phyloP scores from a whole-genome alignment of 2,797 vertebrate genomes.

The Sparidentex hasta region DNA sequence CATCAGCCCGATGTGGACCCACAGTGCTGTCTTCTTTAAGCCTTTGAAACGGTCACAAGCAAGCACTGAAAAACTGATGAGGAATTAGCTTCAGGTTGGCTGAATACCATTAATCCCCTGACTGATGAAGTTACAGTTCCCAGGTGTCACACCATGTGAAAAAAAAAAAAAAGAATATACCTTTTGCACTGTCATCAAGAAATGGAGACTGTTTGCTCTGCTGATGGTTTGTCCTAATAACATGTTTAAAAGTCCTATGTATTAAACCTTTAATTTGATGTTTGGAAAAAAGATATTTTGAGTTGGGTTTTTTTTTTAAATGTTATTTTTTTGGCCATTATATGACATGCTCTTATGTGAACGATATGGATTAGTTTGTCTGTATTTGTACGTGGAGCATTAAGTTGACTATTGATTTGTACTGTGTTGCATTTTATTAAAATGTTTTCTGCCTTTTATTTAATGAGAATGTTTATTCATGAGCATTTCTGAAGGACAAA shows the following conservation, averaged over 20 bases:
- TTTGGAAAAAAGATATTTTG: constrained; percentile 35
- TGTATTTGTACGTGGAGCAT: constrained; percentile 58
- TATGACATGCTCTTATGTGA: constrained; percentile 36
- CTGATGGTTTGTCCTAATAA: constrained; percentile 13
- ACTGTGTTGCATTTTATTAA: constrained; percentile 75
- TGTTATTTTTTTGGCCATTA: constrained; percentile 45
- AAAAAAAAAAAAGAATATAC: constrained; percentile 1
- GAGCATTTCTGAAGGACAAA: neutral
- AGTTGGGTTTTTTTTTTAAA: constrained; percentile 45
- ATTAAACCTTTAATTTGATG: constrained; percentile 30
- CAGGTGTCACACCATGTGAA: constrained; percentile 20
- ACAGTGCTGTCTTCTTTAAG: neutral
- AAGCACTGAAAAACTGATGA: neutral
- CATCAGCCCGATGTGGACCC: neutral
- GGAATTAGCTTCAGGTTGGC: neutral
- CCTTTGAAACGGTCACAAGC: constrained; percentile 24
- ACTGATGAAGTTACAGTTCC: constrained; percentile 15
- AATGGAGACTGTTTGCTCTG: constrained; percentile 30
- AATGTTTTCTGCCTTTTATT: constrained; percentile 64
- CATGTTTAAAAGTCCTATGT: constrained; percentile 30
- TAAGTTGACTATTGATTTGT: constrained; percentile 58
- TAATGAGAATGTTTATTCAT: neutral
- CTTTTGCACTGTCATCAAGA: constrained; percentile 39
- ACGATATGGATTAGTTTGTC: constrained; percentile 28
- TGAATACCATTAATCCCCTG: constrained; percentile 1